Evolutionary conservation across 2,888 invertebrate genomes (phyloP).

Genomic region (Silvanus unidentatus): DNA sequence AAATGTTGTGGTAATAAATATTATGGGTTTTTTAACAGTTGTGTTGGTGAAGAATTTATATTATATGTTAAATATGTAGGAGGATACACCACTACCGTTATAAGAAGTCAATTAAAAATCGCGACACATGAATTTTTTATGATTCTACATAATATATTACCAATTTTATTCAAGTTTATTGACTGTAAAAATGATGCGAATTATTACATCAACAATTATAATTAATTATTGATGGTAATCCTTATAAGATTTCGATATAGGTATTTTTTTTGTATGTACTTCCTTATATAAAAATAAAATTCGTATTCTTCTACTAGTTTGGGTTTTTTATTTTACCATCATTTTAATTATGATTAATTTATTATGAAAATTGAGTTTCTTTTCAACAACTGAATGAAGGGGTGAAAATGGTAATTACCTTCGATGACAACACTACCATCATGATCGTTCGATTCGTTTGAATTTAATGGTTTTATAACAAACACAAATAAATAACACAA

Average conservation of each 20-base stretch:
- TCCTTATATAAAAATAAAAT: no score
- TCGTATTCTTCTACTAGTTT: no score
- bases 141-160: not conserved
- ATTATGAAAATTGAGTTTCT: no score
- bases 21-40: no score
- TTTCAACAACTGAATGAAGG: no score
- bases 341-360: no score
- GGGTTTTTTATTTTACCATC: no score
- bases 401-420: conserved; percentile 12
- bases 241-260: no score
- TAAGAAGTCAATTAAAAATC: conserved; percentile 20
- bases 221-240: conserved; percentile 16
- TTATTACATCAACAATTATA: conserved; percentile 15
- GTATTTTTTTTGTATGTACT: no score
- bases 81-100: conserved; percentile 21
- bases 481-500: conserved; percentile 25
- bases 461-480: conserved; percentile 12
- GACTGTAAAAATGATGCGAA: conserved; percentile 3
- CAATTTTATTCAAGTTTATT: not conserved
- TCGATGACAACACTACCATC: conserved; percentile 31
- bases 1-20: no score
- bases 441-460: conserved; percentile 15
- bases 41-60: no score
- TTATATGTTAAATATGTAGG: conserved; percentile 3
- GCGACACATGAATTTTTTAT: conserved; percentile 12